phyloP scores from a whole-genome alignment of 1,140 invertebrate species.

The Pygmarrhopalites habei region DNA sequence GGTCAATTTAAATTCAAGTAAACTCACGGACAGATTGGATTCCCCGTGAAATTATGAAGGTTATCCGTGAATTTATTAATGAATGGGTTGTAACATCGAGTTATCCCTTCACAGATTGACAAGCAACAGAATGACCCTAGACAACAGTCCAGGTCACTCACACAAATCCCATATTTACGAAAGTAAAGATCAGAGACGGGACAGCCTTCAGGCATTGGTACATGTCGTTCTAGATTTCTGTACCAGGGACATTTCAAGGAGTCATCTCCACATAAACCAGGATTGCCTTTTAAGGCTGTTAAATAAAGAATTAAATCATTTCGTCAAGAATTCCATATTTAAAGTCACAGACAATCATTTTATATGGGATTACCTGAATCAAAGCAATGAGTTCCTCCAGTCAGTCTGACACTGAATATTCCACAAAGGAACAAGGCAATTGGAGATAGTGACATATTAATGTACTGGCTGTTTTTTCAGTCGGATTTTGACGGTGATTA shows the following conservation, averaged over 20 bases:
- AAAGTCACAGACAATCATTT: too few relatives aligned
- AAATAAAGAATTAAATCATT: too few relatives aligned
- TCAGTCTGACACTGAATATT: too few relatives aligned
- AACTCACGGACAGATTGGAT: not conserved
- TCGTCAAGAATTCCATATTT: too few relatives aligned
- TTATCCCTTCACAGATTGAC: slow-evolving; percentile 22
- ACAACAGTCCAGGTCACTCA: slow-evolving; percentile 8
- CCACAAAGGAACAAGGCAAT: too few relatives aligned
- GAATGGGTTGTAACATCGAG: slow-evolving; percentile 20
- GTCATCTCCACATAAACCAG: not conserved
- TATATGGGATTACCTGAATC: too few relatives aligned
- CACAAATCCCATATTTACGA: slow-evolving; percentile 5
- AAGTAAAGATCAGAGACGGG: not conserved
- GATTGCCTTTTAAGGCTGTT: too few relatives aligned
- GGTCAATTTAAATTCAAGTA: too few relatives aligned
- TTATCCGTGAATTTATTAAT: slow-evolving; percentile 12
- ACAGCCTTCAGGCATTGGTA: slow-evolving; percentile 3
- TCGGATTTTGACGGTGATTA: too few relatives aligned
- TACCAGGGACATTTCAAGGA: slow-evolving; percentile 16
- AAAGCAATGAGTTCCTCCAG: too few relatives aligned
- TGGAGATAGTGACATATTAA: too few relatives aligned
- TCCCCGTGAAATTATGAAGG: slow-evolving; percentile 1
- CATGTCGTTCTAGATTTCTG: slow-evolving; percentile 1
- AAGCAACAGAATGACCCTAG: slow-evolving; percentile 16
- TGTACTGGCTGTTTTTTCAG: too few relatives aligned